These are phyloP conservation scores for Corythaeola cristata DNA, from an alignment of 2,113 vertebrate species.

Conservation along the genomic window DNA sequence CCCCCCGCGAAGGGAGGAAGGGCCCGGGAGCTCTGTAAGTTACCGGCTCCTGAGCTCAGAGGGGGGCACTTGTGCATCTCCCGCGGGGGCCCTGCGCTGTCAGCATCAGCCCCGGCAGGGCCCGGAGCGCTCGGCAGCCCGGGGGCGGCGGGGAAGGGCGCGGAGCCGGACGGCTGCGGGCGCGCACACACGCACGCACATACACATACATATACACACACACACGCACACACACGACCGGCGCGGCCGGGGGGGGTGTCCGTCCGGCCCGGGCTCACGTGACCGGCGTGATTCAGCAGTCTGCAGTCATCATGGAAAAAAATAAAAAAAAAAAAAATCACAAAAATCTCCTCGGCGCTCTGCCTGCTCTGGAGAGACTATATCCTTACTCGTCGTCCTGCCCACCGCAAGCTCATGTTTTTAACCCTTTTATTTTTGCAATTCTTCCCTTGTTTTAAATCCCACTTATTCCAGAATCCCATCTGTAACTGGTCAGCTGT, in stretches of 20 bases:
- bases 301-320: background rate
- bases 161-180: no score
- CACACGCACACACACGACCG: no score
- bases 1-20: no score
- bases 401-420: fast-evolving
- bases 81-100: no score
- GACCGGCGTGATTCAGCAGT: background rate
- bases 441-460: background rate
- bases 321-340: background rate
- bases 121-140: no score
- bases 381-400: fast-evolving
- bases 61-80: background rate
- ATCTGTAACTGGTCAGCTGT: background rate
- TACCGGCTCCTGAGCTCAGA: background rate
- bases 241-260: no score
- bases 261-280: background rate
- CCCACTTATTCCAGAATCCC: background rate
- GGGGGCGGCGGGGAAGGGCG: no score
- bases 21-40: no score
- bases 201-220: no score
- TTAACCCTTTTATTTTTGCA: background rate
- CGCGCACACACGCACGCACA: no score
- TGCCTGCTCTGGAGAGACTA: background rate
- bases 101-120: no score
- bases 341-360: background rate